Evolutionary conservation across 2,888 invertebrate species (phyloP).

Genomic region (Diabrotica balteata): DNA sequence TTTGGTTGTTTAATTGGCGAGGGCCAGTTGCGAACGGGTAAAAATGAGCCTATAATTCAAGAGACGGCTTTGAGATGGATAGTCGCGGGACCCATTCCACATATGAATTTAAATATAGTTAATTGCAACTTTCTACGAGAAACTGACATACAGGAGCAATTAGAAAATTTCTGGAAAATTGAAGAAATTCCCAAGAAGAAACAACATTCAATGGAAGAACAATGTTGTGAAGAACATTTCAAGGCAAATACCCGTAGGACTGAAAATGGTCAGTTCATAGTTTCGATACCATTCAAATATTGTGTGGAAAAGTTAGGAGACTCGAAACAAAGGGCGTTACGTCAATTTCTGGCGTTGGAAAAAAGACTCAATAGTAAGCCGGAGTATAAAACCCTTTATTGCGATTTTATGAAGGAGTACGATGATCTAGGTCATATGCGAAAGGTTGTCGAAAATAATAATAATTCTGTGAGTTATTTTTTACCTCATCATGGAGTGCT

Average conservation of each 20-base stretch:
- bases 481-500: constrained; percentile 37
- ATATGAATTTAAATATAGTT: too few relatives aligned
- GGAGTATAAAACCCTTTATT: constrained; percentile 16
- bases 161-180: too few relatives aligned
- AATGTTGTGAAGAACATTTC: constrained; percentile 22
- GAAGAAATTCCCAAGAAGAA: neutral
- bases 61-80: too few relatives aligned
- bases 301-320: constrained; percentile 16
- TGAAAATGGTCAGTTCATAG: constrained; percentile 29
- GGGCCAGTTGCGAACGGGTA: too few relatives aligned
- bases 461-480: constrained; percentile 18
- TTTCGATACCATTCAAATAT: constrained; percentile 26
- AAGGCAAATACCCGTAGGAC: neutral
- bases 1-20: too few relatives aligned
- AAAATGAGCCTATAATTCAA: too few relatives aligned
- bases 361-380: constrained; percentile 16
- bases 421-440: constrained; percentile 32
- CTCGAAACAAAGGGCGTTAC: constrained; percentile 12
- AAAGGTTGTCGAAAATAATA: neutral
- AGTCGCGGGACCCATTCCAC: too few relatives aligned
- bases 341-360: constrained; percentile 25
- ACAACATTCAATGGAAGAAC: constrained; percentile 13
- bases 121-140: too few relatives aligned
- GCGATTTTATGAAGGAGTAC: constrained; percentile 32
- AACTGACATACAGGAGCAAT: too few relatives aligned